These are phyloP conservation scores for Lobophora halterata DNA, from an alignment of 2,888 invertebrate genomes.

Conservation along the genomic window DNA sequence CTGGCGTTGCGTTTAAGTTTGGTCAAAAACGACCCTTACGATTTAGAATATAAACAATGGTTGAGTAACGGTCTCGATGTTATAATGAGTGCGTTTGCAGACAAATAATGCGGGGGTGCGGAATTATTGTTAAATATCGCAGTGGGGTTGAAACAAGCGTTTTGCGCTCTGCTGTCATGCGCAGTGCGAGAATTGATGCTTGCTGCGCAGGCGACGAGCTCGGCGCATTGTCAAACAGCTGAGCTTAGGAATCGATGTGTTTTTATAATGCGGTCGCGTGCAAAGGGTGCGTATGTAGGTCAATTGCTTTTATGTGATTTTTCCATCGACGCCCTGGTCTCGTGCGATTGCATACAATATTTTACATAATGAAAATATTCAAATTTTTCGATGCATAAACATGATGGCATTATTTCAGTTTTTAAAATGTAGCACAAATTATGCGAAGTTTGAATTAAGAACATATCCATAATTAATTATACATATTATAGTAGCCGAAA, in stretches of 20 bases:
- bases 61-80: slow-evolving; percentile 17
- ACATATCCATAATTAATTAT: too few species aligned
- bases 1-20: slow-evolving; percentile 5
- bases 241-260: slow-evolving; percentile 19
- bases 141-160: slow-evolving; percentile 11
- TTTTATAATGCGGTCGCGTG: slow-evolving; percentile 24
- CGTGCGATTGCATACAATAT: slow-evolving; percentile 18
- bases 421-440: slow-evolving; percentile 5
- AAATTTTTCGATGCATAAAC: slow-evolving; percentile 19
- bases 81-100: slow-evolving; percentile 17
- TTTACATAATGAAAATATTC: slow-evolving; percentile 19
- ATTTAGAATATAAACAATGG: slow-evolving; percentile 11
- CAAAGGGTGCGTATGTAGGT: slow-evolving; percentile 31
- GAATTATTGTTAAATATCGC: slow-evolving; percentile 21
- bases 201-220: slow-evolving; percentile 21
- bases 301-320: slow-evolving; percentile 30
- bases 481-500: too few species aligned
- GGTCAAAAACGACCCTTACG: slow-evolving; percentile 14
- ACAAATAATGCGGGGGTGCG: slow-evolving; percentile 24
- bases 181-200: slow-evolving; percentile 11
- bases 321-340: slow-evolving; percentile 18
- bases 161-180: slow-evolving; percentile 21
- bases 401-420: slow-evolving; percentile 5
- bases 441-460: too few species aligned
- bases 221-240: slow-evolving; percentile 14